These are phyloP conservation scores for Argyresthia goedartella DNA, from an alignment of 2,888 invertebrate species.

Conservation along the genomic window DNA sequence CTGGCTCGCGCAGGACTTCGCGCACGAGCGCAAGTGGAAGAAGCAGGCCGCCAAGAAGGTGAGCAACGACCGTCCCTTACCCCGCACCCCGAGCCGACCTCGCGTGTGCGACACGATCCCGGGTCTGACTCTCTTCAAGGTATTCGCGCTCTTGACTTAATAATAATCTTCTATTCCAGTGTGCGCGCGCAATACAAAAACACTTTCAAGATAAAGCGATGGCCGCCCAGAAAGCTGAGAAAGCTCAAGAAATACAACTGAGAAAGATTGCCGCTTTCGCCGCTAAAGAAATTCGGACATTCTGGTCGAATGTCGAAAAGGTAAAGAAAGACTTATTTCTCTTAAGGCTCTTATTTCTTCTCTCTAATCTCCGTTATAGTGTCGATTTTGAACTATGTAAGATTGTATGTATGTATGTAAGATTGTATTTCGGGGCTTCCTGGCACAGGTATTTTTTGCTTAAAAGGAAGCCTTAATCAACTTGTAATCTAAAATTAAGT, in stretches of 20 bases:
- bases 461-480: too few relatives aligned
- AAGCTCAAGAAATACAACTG: constrained; percentile 89
- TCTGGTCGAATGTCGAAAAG: constrained; percentile 98
- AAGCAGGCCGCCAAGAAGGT: constrained; percentile 93
- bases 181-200: constrained; percentile 91
- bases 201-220: constrained; percentile 92
- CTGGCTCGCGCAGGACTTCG: constrained; percentile 98
- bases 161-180: constrained; percentile 48
- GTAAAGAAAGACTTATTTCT: constrained; percentile 36
- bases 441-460: too few relatives aligned
- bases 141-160: not conserved
- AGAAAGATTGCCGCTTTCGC: constrained; percentile 90
- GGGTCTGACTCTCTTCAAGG: too few relatives aligned
- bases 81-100: too few relatives aligned
- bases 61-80: constrained; percentile 2
- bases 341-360: too few relatives aligned
- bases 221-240: constrained; percentile 91
- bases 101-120: too few relatives aligned
- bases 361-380: too few relatives aligned
- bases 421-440: too few relatives aligned
- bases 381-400: too few relatives aligned
- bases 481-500: too few relatives aligned
- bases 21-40: constrained; percentile 98
- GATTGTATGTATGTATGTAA: too few relatives aligned
- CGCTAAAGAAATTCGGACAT: constrained; percentile 93